A percentile compares a stretch with the other conserved stretches of the same genome.
These are phyloP conservation scores for Tachystola acroxantha DNA, from an alignment of 2,888 invertebrate genomes.

Conservation along the genomic window DNA sequence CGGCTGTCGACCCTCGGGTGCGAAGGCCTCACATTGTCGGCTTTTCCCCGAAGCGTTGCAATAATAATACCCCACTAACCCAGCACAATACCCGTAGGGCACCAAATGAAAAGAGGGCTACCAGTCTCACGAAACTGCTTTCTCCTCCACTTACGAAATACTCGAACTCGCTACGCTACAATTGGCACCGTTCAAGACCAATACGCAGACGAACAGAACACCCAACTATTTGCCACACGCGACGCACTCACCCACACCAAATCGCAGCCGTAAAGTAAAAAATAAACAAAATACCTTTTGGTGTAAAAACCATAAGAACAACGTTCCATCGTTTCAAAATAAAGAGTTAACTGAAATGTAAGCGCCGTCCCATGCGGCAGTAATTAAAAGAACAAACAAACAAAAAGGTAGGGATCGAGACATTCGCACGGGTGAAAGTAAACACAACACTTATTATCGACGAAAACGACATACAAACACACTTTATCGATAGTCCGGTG, in stretches of 20 bases:
- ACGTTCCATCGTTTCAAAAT: constrained; percentile 86
- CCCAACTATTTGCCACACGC: constrained; percentile 48
- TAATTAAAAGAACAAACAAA: constrained; percentile 71
- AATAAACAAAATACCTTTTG: constrained; percentile 85
- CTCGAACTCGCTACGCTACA: no score
- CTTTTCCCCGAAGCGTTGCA: constrained; percentile 64
- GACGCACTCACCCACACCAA: constrained; percentile 59
- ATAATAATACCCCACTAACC: constrained; percentile 52
- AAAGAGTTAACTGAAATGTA: constrained; percentile 76
- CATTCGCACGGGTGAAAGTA: constrained; percentile 77
- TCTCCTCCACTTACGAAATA: no score
- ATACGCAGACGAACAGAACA: no score
- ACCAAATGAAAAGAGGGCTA: constrained; percentile 11
- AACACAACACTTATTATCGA: constrained; percentile 77
- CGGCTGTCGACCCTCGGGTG: constrained; percentile 65
- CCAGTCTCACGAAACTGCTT: not conserved
- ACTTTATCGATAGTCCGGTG: constrained; percentile 74
- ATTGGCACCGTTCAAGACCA: no score
- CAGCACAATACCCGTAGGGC: no score
- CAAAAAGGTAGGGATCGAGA: constrained; percentile 72
- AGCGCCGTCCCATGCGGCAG: constrained; percentile 75
- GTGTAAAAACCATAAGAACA: constrained; percentile 89
- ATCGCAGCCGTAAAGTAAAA: constrained; percentile 69
- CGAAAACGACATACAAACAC: constrained; percentile 78
- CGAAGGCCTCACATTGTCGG: constrained; percentile 64